Conservation (phyloP, 2,113 vertebrate genomes). For the Microcebus griseorufus region DNA sequence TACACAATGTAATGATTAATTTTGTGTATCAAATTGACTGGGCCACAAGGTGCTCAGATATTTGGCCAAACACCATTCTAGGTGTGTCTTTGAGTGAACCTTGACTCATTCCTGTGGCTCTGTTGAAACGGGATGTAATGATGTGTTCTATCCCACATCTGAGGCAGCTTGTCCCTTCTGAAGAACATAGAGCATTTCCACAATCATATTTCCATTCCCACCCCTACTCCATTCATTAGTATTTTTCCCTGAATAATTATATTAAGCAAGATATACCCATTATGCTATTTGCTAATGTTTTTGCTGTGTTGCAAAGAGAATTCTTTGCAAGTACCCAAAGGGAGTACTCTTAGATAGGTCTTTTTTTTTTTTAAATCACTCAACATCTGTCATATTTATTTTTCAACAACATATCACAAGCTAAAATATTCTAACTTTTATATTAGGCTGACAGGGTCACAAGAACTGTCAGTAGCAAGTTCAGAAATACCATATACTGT, state of each 20-base stretch:
- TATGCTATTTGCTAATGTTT: not conserved
- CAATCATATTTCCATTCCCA: not conserved
- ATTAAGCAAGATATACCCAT: not conserved
- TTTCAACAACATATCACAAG: not conserved
- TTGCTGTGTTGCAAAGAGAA: not conserved
- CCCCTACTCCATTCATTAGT: not conserved
- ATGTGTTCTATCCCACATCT: not conserved
- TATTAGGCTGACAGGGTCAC: not conserved
- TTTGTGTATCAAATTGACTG: not conserved
- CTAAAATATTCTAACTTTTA: not conserved
- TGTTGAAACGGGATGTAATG: not conserved
- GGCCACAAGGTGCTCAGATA: not conserved
- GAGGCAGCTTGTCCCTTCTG: not conserved
- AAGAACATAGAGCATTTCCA: not conserved
- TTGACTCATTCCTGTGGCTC: not conserved
- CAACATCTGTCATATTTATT: not conserved
- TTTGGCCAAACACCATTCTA: not conserved
- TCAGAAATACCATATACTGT: not conserved
- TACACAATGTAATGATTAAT: not conserved
- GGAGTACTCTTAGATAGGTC: not conserved
- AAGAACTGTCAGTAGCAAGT: not conserved
- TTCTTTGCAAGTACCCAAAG: not conserved
- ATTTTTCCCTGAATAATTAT: not conserved
- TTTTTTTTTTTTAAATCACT: not conserved
- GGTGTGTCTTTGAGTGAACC: not conserved